Evolutionary conservation across 2,797 vertebrate genomes (phyloP).

Genomic region (Premnoplex brunnescens): DNA sequence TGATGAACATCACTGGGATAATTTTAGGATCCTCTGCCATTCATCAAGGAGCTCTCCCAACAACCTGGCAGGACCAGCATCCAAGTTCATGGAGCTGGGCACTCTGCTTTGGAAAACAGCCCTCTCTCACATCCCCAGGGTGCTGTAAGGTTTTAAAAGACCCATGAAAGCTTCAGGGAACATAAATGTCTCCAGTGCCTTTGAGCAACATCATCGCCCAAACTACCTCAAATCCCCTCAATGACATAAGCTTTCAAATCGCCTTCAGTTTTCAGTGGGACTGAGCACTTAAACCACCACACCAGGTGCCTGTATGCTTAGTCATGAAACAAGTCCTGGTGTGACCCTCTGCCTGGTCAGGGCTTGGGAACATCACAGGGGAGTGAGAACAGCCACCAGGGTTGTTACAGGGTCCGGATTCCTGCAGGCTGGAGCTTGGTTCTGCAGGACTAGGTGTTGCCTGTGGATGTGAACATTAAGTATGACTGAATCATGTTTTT

Average conservation of each 20-base stretch:
- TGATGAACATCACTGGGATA: rapidly evolving
- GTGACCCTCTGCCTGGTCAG: rapidly evolving
- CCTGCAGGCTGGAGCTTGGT: rapidly evolving
- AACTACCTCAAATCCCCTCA: not conserved
- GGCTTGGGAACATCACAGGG: rapidly evolving
- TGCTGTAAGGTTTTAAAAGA: not conserved
- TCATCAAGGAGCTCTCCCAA: not conserved
- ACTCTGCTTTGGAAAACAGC: not conserved
- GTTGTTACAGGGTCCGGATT: not conserved
- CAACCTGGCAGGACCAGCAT: not conserved
- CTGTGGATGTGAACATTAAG: not conserved
- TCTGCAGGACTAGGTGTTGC: not conserved
- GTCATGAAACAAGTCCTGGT: not conserved
- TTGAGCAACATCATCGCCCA: not conserved
- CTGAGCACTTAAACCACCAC: not conserved
- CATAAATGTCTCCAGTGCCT: not conserved
- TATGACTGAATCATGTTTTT: not conserved
- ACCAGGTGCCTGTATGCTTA: not conserved
- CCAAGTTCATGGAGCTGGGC: not conserved
- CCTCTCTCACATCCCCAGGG: not conserved
- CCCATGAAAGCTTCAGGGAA: not conserved
- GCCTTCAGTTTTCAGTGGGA: not conserved
- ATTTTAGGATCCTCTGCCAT: not conserved
- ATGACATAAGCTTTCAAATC: constrained; percentile 6
- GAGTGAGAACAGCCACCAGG: rapidly evolving